These are phyloP conservation scores for Chondrilla cf. caribensis DNA, from an alignment of 37 sponge, comb jelly and placozoan genomes.

Conservation along the genomic window DNA sequence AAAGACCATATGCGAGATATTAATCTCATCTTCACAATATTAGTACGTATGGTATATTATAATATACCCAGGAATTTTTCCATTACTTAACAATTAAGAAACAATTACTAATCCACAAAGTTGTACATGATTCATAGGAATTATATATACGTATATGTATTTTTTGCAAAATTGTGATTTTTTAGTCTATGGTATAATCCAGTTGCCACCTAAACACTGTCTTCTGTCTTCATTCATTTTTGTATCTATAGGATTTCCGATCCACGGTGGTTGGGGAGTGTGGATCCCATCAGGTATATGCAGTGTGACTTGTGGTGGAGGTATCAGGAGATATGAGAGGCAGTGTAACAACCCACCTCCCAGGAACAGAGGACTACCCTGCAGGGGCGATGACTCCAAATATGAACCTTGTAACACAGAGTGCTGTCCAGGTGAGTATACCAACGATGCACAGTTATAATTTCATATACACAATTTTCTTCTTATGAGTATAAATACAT, in stretches of 20 bases:
- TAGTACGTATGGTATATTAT: too few species aligned
- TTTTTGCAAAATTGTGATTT: too few species aligned
- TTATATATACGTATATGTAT: background rate
- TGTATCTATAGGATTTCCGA: too few species aligned
- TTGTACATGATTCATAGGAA: too few species aligned
- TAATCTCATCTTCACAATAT: too few species aligned
- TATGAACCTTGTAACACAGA: constrained; percentile 29
- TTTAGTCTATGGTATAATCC: background rate
- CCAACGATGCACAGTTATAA: background rate
- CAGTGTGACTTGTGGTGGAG: constrained; percentile 21
- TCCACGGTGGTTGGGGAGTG: constrained; percentile 16
- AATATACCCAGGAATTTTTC: too few species aligned
- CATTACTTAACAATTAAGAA: too few species aligned
- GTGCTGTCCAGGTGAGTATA: constrained; percentile 11
- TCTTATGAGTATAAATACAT: background rate
- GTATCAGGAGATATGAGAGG: constrained; percentile 15
- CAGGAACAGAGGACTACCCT: background rate
- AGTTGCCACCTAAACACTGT: too few species aligned
- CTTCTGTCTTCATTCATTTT: too few species aligned
- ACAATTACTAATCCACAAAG: too few species aligned
- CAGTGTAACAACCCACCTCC: constrained; percentile 16
- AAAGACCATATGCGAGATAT: too few species aligned
- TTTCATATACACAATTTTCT: background rate
- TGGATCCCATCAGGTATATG: constrained; percentile 6
- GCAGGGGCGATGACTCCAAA: constrained; percentile 10